Base-by-base conservation (phyloP, 2,888 invertebrate genomes). In the Augiades crinisus region DNA sequence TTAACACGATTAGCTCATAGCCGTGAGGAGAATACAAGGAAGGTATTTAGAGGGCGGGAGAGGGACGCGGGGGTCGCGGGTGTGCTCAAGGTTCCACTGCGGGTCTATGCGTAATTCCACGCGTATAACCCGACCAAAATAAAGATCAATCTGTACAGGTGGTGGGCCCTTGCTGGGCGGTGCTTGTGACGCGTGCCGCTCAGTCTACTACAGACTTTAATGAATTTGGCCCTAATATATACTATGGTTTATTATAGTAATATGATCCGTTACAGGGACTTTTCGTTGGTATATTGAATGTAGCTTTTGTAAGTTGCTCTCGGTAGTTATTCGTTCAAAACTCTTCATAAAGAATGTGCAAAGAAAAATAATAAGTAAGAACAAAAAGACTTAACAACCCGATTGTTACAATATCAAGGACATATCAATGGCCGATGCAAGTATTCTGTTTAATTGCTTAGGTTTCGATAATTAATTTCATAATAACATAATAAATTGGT, bases 71-170 rank as follows among this genome's bases (percentile, higher is more conserved):
- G 60, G 58, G 57, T 58, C 62, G 60, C 56, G 57, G 65, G 61
- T 70, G 72, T 76, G 75, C 75, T 76, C 74, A 72, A 68, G 69
- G 75, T 74, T 68, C 65, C 83, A 80, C 75, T 83, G 84, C 82
- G 85, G 85, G 75, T 70, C 80, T 76, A 79, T 83, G 84, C 84
- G 83, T 84, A 81, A 72, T 75, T 77, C 72, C 67, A 78, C 69
- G 68, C 70, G 65, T 71, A 65, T 63, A 68, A 70, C 60, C 68
- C 70, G 62, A 36, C 64, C 54, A 58, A 76, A 71, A 72, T 70
- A 49, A 49, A 49, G 33, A 49, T 49, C 47, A 40, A 41, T 33
- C 40, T 41, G 40, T 49, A 49, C 47, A 41, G 47, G 40, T 41
- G 47, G 40, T 22, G 16, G 31, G 38, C 41, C 8, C 47, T 10